phyloP scores from a whole-genome alignment of 2,113 vertebrate species.

The Heterotilapia buettikoferi region DNA sequence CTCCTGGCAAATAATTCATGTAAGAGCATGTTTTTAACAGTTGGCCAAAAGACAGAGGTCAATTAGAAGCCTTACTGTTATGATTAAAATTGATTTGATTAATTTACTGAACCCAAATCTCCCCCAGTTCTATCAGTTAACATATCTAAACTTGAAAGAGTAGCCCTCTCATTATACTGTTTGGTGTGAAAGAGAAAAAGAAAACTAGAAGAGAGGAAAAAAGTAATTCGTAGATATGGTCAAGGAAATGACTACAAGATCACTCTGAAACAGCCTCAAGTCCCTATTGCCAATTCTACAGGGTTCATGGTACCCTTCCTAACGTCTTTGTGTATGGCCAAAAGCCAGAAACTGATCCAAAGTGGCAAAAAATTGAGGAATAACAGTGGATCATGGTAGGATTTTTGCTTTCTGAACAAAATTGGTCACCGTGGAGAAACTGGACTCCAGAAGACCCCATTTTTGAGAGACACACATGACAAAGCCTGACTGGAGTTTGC shows the following conservation, averaged over 20 bases:
- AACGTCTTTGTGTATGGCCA: accelerated
- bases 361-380: neutral
- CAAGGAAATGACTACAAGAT: neutral
- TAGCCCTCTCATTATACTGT: neutral
- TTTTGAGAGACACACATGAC: neutral
- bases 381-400: neutral
- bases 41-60: neutral
- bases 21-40: neutral
- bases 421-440: neutral
- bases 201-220: neutral
- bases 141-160: neutral
- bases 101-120: neutral
- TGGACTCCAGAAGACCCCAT: neutral
- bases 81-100: neutral
- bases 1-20: neutral
- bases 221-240: neutral
- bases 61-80: neutral
- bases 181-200: neutral
- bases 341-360: neutral
- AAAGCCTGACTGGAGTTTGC: neutral
- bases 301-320: neutral
- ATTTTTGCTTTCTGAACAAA: neutral
- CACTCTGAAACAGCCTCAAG: neutral
- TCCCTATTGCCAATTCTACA: neutral
- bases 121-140: neutral